A percentile compares a stretch with the other conserved stretches of the same genome.
Conservation (phyloP, 2,888 invertebrate species). For the Plagodis pulveraria region DNA sequence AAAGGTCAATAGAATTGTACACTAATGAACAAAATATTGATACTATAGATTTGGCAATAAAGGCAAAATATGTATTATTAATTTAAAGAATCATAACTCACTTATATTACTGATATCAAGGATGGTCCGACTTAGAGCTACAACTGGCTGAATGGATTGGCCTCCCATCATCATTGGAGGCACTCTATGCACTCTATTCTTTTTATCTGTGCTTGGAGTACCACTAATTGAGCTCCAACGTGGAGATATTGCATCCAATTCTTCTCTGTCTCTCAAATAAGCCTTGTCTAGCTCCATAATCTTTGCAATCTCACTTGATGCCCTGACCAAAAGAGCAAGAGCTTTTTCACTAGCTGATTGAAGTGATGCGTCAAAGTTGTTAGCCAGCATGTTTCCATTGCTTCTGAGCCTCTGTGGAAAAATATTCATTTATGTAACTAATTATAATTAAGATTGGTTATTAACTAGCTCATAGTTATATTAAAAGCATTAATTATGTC, state of each 20-base stretch:
- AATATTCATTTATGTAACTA: too few relatives aligned
- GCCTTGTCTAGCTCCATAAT: slow-evolving; percentile 63
- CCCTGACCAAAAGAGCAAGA: slow-evolving; percentile 64
- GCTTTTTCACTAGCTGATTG: slow-evolving; percentile 66
- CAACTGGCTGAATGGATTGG: slow-evolving; percentile 73
- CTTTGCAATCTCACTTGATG: slow-evolving; percentile 64
- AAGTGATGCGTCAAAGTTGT: slow-evolving; percentile 62
- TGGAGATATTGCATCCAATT: slow-evolving; percentile 55
- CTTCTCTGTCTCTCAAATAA: slow-evolving; percentile 57
- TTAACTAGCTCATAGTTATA: too few relatives aligned
- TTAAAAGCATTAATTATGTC: too few relatives aligned
- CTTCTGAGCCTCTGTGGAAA: slow-evolving; percentile 60
- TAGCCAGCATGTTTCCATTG: slow-evolving; percentile 53
- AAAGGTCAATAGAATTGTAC: too few relatives aligned
- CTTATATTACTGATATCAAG: slow-evolving; percentile 57
- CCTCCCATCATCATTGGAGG: slow-evolving; percentile 72
- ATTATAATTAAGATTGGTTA: too few relatives aligned
- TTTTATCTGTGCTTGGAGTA: slow-evolving; percentile 47
- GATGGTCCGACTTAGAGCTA: slow-evolving; percentile 57
- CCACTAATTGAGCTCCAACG: slow-evolving; percentile 66
- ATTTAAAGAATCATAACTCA: slow-evolving; percentile 40
- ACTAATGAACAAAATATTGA: too few relatives aligned
- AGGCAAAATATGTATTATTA: not conserved
- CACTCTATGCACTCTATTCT: slow-evolving; percentile 66
- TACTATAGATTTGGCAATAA: not conserved